Base-by-base conservation (phyloP, 1,140 invertebrate genomes). In the Neodiprion pinetum region DNA sequence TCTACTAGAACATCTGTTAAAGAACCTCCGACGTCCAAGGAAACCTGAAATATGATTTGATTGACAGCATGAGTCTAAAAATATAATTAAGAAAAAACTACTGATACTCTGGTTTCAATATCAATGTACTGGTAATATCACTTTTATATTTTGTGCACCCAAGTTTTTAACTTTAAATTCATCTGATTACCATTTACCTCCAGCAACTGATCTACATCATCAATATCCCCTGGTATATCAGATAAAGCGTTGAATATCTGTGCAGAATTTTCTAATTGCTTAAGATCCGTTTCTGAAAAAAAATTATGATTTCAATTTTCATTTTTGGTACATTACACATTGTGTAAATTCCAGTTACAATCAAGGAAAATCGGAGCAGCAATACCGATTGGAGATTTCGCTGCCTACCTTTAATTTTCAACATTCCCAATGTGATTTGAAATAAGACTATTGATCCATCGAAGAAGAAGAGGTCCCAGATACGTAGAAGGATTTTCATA, bases 401-500 rank as follows among this genome's bases (percentile, higher is more conserved):
- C 67, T 61, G 53, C n/a, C 74, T 81, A 92, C 91, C 93, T 94
- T 93, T 97, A 77, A 97, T 94, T 89, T 97, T 98, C 9, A 99
- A 89, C 95, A 99, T 97, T 74, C 96, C 97, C 75, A 99, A 90
- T 1, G 96, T 97, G 9, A 98, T 92, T 91, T 99, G 96, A 87
- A 99, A 99, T n/a, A 99, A 89, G 68, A 99, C 94, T 76, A 98
- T 93, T 11, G 97, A 98, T 65, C 99, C 98, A 87, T 99, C 95
- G 79, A 95, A 93, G 85, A 99, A 98, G 86, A 99, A 97, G 74
- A 98, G 89, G 89, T 99, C 99, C 98, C 98, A 99, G 77, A 99
- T 94, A 74, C 97, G 90, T 5, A 99, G 89, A 65, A 99, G 90
- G 75, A 99, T 96, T 88, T 97, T 98, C 92, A 98, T 97, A 81